A percentile compares a stretch with the other conserved stretches of the same genome.
Conservation (phyloP, 2,888 invertebrate genomes). For the Watsonalla binaria region DNA sequence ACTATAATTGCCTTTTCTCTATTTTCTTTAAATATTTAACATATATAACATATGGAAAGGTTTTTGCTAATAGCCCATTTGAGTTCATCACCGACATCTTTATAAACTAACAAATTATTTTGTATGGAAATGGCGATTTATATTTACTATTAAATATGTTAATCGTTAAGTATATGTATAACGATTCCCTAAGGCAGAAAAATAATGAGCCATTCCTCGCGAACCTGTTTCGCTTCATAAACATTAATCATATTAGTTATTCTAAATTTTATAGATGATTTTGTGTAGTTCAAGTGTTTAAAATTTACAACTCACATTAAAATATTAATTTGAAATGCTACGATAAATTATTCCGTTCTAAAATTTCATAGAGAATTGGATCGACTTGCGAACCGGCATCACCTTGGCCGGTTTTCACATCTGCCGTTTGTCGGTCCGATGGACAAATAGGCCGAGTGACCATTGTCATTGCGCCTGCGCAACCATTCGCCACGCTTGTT, state of each 20-base stretch:
- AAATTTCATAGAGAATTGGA: conserved; percentile 26
- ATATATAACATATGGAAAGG: background rate
- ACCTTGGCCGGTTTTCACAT: conserved; percentile 71
- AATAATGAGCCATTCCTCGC: no score
- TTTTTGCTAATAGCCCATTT: no score
- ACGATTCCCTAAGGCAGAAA: no score
- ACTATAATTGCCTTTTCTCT: background rate
- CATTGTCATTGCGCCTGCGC: conserved; percentile 52
- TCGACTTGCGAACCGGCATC: conserved; percentile 28
- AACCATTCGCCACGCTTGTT: conserved; percentile 21
- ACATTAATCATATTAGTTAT: background rate
- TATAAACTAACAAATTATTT: no score
- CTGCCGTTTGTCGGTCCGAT: conserved; percentile 54
- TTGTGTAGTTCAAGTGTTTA: no score
- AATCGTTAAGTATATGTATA: no score
- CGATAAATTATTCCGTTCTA: background rate
- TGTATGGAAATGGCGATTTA: no score
- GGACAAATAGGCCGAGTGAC: conserved; percentile 56
- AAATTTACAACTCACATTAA: background rate
- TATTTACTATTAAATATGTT: no score
- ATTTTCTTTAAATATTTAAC: background rate
- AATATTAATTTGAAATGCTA: background rate
- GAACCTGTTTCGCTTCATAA: background rate
- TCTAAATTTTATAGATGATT: no score
- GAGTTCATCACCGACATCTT: no score